A percentile compares a stretch with the other conserved stretches of the same genome.
Conservation (phyloP, 2,797 vertebrate genomes). For the Scyliorhinus canicula region DNA sequence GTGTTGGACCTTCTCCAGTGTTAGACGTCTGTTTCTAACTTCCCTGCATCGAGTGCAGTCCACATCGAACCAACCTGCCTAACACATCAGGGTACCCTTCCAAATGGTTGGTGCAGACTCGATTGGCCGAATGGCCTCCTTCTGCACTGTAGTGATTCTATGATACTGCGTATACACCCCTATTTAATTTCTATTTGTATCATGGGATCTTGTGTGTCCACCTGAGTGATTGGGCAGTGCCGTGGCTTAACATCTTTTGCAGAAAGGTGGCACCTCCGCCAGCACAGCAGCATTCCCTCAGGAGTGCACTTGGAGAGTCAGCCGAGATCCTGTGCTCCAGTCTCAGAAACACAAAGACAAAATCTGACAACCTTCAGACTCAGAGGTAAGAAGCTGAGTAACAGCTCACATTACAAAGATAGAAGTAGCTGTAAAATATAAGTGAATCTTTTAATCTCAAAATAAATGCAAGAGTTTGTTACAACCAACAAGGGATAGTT, state of each 20-base stretch:
- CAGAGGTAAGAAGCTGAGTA: not conserved
- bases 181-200: not conserved
- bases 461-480: not conserved
- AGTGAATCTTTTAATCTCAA: not conserved
- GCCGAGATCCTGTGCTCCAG: not conserved
- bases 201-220: not conserved
- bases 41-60: too few relatives aligned
- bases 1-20: too few relatives aligned
- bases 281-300: not conserved
- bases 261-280: not conserved
- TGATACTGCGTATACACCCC: not conserved
- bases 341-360: not conserved
- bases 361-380: not conserved
- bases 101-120: too few relatives aligned
- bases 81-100: too few relatives aligned
- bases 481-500: not conserved
- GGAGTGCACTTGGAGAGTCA: not conserved
- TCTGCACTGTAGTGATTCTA: too few relatives aligned
- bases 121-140: too few relatives aligned
- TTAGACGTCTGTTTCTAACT: too few relatives aligned
- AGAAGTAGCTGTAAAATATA: not conserved
- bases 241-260: not conserved
- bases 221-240: not conserved
- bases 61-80: too few relatives aligned
- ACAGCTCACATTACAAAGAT: not conserved